Base-by-base conservation (phyloP, 2,797 vertebrate genomes). In the Phyllotis vaccarum region DNA sequence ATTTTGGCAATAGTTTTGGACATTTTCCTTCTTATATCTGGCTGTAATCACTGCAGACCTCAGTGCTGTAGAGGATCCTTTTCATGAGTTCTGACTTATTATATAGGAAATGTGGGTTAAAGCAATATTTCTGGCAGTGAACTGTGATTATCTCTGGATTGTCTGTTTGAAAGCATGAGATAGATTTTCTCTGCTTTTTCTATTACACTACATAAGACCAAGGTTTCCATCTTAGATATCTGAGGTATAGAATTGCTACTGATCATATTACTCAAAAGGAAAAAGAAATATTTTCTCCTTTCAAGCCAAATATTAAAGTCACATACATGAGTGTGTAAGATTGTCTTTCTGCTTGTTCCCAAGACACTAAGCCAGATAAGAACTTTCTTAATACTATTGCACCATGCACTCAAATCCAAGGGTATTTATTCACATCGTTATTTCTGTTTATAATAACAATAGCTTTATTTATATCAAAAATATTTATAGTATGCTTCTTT, bases 141-240 rank as follows among this genome's bases (percentile, higher is more conserved):
- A 96, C 94, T 92, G 87, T 96, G 95, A 96, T 96, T 97, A 95
- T 96, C 96, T 96, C 81, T 66, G 54, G 75, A 93, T 92, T 96
- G 70, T 95, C 93, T 97, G 49, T 92, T 96, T 86, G 90, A 96
- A 90, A 96, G 60, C 66, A 91, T 88, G 79, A 98, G 93, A 96
- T 64, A 96, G 88, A 96, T 93, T 94, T 89, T 94, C 80, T 90
- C 79, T 96, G 93, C 79, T 93, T 97, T 96, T 97, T 86, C 93
- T 95, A 97, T 96, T 97, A 95, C 0, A 93, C 70, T 72, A 92
- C 75, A 81, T 74, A 86, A 78, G 82, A 91, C 37, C 56, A 72
- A 92, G 62, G 95, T 86, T 97, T 96, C 93, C 78, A 94, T 94
- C 90, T 94, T 95, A 96, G 93, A 87, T 95, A 91, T 56, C 89